Base-by-base conservation (phyloP, 35 echinoderm and acorn worm genomes). In the Anneissia japonica region DNA sequence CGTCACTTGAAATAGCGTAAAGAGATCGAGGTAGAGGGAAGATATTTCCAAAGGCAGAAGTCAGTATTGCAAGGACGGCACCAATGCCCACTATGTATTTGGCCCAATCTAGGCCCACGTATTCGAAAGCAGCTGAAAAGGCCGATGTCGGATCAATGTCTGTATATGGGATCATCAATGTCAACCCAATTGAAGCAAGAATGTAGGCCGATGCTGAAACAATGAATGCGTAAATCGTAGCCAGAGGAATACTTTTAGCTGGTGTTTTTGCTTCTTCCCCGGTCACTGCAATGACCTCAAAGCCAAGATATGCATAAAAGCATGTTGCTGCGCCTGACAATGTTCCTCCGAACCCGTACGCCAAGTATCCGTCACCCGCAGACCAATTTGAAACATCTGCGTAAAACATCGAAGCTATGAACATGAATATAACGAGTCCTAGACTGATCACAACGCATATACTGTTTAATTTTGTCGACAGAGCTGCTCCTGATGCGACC, bases 371-470 rank as follows among this genome's bases (percentile, higher is more conserved):
- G 0, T 85, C 82, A 31, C 80, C 83, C 28, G 73, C 32, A 1
- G 88, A 87, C n/a, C 89, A 84, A 33, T 87, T 83, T 17, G 40
- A 45, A 32, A 87, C 82, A 46, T 94, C 88, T 3, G 88, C 88
- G 46, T 86, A 86, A 45, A 84, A 74, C 72, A 94, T 87, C 1
- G 74, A 84, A 0, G 85, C 75, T 36, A 86, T 30, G 23, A 94
- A 77, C 9, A 94, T 85, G 17, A 90, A 41, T 21, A 82, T 31
- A 39, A 94, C 85, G 32, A 88, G 86, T 11, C 89, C 35, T 39
- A 94, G 77, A 35, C 90, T 94, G 32, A 94, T 73, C 14, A 82
- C 56, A 29, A 90, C 92, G 76, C 90, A 89, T 30, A 94, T 29
- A 26, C 77, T 84, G 46, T 94, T 93, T 11, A 88, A 84, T 81